Evolutionary conservation across 2,797 vertebrate genomes (phyloP).

Genomic region (Erpetoichthys calabaricus): DNA sequence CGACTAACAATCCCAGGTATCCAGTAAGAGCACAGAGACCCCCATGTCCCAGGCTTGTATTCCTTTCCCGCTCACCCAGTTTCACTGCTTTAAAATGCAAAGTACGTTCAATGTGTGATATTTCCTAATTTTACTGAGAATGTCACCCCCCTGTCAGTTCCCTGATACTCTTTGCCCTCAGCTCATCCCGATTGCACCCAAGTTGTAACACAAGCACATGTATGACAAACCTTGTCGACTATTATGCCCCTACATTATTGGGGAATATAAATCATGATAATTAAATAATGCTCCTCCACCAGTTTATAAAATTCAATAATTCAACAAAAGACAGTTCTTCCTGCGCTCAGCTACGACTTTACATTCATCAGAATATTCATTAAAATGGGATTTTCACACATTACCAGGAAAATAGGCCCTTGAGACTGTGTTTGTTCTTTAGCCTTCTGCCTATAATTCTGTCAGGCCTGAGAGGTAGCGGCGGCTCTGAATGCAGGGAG

Average conservation of each 20-base stretch:
- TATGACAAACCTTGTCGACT: neutral
- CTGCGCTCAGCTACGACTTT: slow-evolving; percentile 16
- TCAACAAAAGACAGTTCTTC: slow-evolving; percentile 1
- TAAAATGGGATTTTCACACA: slow-evolving; percentile 66
- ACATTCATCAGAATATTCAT: slow-evolving; percentile 60
- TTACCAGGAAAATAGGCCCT: slow-evolving; percentile 59
- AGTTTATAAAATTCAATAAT: neutral
- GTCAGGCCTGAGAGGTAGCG: slow-evolving; percentile 50
- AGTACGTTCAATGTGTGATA: too few species aligned
- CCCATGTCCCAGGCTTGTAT: too few species aligned
- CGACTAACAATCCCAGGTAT: too few species aligned
- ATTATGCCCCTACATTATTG: neutral
- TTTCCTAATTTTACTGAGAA: too few species aligned
- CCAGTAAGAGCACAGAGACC: too few species aligned
- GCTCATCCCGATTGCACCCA: too few species aligned
- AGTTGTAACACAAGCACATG: too few species aligned
- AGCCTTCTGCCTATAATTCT: slow-evolving; percentile 63
- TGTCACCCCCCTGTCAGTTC: too few species aligned
- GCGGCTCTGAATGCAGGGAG: slow-evolving; percentile 43
- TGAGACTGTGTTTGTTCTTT: slow-evolving; percentile 59
- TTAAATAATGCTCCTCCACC: slow-evolving; percentile 3
- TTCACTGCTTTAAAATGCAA: too few species aligned
- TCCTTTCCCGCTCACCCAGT: too few species aligned
- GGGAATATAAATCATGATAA: neutral
- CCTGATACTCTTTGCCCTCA: too few species aligned